Evolutionary conservation across 2,797 vertebrate genomes (phyloP), one percentile per base, ranked within the genome.

Genomic region (Octomys mimax): DNA sequence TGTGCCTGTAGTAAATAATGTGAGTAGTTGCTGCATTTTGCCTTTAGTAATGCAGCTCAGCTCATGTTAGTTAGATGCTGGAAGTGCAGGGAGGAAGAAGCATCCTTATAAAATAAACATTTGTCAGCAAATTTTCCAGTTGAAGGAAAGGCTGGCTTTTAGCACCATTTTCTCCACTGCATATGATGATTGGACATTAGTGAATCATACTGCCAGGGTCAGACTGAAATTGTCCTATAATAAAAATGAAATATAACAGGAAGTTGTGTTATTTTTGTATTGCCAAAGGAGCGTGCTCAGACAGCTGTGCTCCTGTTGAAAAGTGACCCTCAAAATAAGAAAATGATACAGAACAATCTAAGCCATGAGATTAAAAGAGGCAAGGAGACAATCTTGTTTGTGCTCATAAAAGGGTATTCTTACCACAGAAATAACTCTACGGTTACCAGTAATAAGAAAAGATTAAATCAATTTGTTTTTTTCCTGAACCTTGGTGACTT

Each of bases 251-350:
- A 95, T 97, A 98, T 97, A 96, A 93, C 80, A 96, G 92, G 94
- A 98, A 79, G 92, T 86, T 97, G 52, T 90, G 85, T 77, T 96
- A 94, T 90, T 94, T 98, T 93, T 92, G 3, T 28, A 0, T 94
- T 93, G 94, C 97, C 96, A 95, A 97, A 96, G 92, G 88, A 94
- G 81, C 62, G 90, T n/a, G 97, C 93, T 97, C 86, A 93, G 54
- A 93, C 59, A 87, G 42, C 71, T 96, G 54, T 91, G 95, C 94
- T 96, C 92, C 92, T 87, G 66, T 94, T 97, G 96, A 97, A 91
- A 97, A 98, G 89, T 97, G 93, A 95, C 98, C 90, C 96, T 97
- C 91, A 75, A 97, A 98, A 97, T 71, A 97, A 89, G 90, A 98
- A 98, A 97, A 98, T 96, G 31, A 98, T 97, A 96, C 57, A 95